Evolutionary conservation across 1,140 invertebrate species (phyloP).

Genomic region (Parasteatoda tepidariorum): DNA sequence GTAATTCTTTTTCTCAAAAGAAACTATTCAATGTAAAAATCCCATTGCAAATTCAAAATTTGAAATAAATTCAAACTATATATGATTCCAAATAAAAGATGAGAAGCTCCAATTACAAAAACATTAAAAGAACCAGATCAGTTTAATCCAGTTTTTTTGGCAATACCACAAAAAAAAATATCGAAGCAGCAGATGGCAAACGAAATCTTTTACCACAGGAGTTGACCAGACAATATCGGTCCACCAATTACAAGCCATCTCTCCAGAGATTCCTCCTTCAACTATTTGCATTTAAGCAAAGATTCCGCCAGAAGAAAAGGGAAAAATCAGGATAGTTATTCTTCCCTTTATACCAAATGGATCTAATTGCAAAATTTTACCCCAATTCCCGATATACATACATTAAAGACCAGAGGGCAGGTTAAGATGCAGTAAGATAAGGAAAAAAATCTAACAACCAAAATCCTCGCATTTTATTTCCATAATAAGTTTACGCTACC

Average conservation of each 20-base stretch:
- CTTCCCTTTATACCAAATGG: slow-evolving; percentile 19
- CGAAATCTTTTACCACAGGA: no score
- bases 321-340: neutral
- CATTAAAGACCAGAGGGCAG: slow-evolving; percentile 32
- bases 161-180: no score
- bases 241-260: neutral
- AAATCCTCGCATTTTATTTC: slow-evolving; percentile 53
- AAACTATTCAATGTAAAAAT: no score
- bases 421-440: neutral
- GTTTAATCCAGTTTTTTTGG: no score
- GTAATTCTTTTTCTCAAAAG: no score
- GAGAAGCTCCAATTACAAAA: no score
- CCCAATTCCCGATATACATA: slow-evolving; percentile 40
- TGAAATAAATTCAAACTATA: no score
- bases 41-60: no score
- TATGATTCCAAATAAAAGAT: no score
- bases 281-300: slow-evolving; percentile 17
- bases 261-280: neutral
- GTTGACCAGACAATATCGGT: neutral
- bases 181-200: no score
- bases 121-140: no score
- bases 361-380: slow-evolving; percentile 54
- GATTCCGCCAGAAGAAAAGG: neutral
- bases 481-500: slow-evolving; percentile 54
- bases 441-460: slow-evolving; percentile 22